phyloP scores from a whole-genome alignment of 2,797 vertebrate species.

The Hoplostethus mediterraneus region DNA sequence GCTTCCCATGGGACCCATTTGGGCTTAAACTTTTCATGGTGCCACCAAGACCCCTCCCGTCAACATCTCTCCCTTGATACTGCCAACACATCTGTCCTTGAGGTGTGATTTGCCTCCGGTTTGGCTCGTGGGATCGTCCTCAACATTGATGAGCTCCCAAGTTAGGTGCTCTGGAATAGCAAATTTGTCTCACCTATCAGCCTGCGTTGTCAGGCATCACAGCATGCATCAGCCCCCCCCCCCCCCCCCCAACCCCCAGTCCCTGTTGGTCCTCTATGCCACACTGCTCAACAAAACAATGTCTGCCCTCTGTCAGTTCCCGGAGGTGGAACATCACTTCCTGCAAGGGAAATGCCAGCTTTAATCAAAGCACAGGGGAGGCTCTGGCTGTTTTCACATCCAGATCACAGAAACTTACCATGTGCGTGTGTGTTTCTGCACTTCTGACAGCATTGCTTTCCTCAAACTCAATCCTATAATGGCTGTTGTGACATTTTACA shows the following conservation, averaged over 20 bases:
- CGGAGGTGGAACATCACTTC: constrained; percentile 59
- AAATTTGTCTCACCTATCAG: constrained; percentile 72
- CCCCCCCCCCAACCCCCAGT: background rate
- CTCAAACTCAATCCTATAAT: too few relatives aligned
- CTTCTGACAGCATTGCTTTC: too few relatives aligned
- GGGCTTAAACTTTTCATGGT: background rate
- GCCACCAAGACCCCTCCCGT: constrained; percentile 37
- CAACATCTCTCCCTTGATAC: background rate
- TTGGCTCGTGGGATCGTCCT: constrained; percentile 66
- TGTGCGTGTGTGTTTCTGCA: too few relatives aligned
- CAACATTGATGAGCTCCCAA: constrained; percentile 70
- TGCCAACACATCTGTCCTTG: background rate
- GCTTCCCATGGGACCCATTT: background rate
- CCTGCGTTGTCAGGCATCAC: constrained; percentile 63
- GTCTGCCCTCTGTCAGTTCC: constrained; percentile 67
- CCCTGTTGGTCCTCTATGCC: background rate
- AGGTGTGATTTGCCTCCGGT: background rate
- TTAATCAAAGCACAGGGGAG: constrained; percentile 4
- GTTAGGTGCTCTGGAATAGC: constrained; percentile 74
- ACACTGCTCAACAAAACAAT: constrained; percentile 50
- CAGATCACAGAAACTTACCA: too few relatives aligned
- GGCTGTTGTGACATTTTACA: too few relatives aligned
- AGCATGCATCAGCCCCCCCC: constrained; percentile 29
- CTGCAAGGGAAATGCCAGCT: background rate
- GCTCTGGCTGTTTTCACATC: too few relatives aligned